A percentile compares a stretch with the other conserved stretches of the same genome.
phyloP scores from a whole-genome alignment of 2,113 vertebrate species.

The Cyanoramphus novaezelandiae region DNA sequence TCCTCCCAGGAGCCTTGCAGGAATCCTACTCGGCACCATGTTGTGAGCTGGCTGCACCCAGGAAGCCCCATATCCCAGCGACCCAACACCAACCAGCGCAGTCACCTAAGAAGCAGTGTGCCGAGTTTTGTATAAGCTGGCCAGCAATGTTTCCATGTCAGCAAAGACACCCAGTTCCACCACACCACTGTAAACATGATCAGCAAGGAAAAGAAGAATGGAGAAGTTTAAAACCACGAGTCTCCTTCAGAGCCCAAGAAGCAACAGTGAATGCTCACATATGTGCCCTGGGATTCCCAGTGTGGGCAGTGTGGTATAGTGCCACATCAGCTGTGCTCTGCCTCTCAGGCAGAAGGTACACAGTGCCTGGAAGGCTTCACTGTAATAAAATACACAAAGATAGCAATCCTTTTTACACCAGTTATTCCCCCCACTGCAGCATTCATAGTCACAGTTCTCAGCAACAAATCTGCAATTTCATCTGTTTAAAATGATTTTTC shows the following conservation, averaged over 20 bases:
- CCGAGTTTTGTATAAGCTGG: background rate
- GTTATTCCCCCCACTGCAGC: rapidly evolving
- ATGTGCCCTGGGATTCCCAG: rapidly evolving
- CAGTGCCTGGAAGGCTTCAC: background rate
- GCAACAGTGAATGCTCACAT: rapidly evolving
- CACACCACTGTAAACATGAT: background rate
- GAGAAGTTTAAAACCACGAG: rapidly evolving
- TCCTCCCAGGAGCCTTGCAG: background rate
- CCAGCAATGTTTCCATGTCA: background rate
- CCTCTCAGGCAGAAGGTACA: background rate
- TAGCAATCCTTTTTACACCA: rapidly evolving
- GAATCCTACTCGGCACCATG: rapidly evolving
- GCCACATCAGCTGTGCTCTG: background rate
- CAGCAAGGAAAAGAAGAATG: background rate
- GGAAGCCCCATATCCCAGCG: rapidly evolving
- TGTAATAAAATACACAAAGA: background rate
- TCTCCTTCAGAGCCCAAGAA: background rate
- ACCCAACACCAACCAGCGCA: rapidly evolving
- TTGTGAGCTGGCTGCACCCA: rapidly evolving
- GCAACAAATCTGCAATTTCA: background rate
- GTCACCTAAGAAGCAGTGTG: rapidly evolving
- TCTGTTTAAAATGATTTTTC: background rate
- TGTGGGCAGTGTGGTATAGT: rapidly evolving
- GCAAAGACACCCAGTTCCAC: background rate
- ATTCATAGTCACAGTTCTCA: background rate